These are phyloP conservation scores for Acheta domesticus DNA, from an alignment of 2,888 invertebrate species.

Conservation along the genomic window DNA sequence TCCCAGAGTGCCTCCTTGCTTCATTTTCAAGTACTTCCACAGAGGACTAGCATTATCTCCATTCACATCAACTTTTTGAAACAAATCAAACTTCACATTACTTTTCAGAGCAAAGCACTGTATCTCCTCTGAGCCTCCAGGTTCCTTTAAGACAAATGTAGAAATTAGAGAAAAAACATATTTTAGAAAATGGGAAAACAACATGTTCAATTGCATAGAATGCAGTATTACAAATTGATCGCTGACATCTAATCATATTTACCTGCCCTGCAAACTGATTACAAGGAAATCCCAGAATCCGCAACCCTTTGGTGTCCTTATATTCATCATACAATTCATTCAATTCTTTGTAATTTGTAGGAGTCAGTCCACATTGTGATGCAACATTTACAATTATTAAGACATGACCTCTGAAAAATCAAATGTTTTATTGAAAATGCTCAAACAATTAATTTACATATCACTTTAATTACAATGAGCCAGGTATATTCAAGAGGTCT, in stretches of 20 bases:
- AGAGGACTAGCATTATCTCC: slow-evolving; percentile 62
- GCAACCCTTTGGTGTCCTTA: slow-evolving; percentile 66
- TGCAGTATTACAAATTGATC: background rate
- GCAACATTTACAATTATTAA: slow-evolving; percentile 85
- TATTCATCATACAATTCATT: slow-evolving; percentile 72
- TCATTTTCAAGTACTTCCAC: slow-evolving; percentile 64
- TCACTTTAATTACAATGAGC: background rate
- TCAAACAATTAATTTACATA: background rate
- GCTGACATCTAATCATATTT: background rate
- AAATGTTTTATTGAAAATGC: background rate
- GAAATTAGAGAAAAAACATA: background rate
- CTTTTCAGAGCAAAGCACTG: slow-evolving; percentile 57
- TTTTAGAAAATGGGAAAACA: background rate
- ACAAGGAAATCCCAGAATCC: slow-evolving; percentile 82
- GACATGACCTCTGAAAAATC: slow-evolving; percentile 60
- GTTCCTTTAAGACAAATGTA: slow-evolving; percentile 49
- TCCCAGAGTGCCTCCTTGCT: slow-evolving; percentile 44
- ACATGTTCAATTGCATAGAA: background rate
- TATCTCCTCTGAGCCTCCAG: slow-evolving; percentile 61
- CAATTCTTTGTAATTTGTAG: slow-evolving; percentile 78
- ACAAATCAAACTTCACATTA: slow-evolving; percentile 58
- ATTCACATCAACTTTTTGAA: slow-evolving; percentile 69
- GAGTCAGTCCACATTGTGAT: slow-evolving; percentile 79
- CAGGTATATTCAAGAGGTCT: no score
- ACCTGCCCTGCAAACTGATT: slow-evolving; percentile 73